Evolutionary conservation across 2,797 vertebrate species (phyloP).

Genomic region (Paguma larvata): DNA sequence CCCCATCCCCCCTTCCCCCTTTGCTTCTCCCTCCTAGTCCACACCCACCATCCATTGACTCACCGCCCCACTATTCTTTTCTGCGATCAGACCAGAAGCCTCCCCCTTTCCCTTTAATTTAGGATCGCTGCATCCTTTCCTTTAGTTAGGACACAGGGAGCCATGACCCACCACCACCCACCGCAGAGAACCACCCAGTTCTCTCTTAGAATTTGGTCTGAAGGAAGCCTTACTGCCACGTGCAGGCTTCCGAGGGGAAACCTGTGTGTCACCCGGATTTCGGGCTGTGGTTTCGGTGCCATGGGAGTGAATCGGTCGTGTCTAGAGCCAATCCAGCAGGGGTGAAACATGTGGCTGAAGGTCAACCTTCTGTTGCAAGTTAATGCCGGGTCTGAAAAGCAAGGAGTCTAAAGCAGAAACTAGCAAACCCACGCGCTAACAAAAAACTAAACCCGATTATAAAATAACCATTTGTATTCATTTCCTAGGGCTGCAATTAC

Average conservation of each 20-base stretch:
- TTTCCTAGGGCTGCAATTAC: neutral
- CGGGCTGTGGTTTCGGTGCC: no score
- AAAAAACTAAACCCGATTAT: slow-evolving; percentile 32
- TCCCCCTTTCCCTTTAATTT: neutral
- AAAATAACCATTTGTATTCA: neutral
- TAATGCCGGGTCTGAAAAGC: neutral
- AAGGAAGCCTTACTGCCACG: neutral
- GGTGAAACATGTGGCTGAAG: neutral
- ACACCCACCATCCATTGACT: neutral
- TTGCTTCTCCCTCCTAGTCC: neutral
- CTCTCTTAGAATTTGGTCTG: neutral
- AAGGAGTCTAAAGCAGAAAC: neutral
- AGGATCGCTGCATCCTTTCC: neutral
- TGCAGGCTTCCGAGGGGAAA: neutral
- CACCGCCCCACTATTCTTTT: neutral
- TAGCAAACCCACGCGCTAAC: neutral
- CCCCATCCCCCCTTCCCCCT: neutral
- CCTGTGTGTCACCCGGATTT: neutral
- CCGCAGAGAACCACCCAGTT: neutral
- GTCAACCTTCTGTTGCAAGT: neutral
- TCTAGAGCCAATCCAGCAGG: neutral
- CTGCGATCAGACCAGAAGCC: neutral
- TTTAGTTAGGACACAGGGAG: neutral
- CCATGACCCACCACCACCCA: neutral
- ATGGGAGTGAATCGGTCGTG: neutral